Evolutionary conservation across 2,797 vertebrate genomes (phyloP), one percentile per base, ranked within the genome.

Genomic region (Chromobotia macracanthus): DNA sequence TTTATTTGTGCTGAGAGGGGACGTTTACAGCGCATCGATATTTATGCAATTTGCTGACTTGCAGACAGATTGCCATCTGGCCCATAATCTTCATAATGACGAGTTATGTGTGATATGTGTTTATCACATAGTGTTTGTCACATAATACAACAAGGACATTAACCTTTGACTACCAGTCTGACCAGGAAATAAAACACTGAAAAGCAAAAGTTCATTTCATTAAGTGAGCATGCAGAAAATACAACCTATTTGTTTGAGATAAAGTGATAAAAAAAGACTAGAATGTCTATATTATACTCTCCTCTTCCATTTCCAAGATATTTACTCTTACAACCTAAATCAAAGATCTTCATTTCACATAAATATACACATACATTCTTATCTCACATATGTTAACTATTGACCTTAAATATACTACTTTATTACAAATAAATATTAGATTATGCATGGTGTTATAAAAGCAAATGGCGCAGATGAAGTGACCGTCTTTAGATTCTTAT

Each of bases 1-100:
- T 67, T 61, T 23, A 65, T 79, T 72, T 72, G 68, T 70, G 75
- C 75, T 70, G 55, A 77, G 41, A 41, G 21, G 31, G 19, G 15
- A 51, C 68, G 55, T 79, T 71, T 53, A 51, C 55, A 77, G n/a
- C 38, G 3, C 56, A 31, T 23, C 31, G 75, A 73, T 11, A 44
- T 73, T 50, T 53, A 64, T 19, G 23, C 46, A 46, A 3, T 63
- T 53, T 55, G 76, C 76, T 64, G 76, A 44, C 67, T 79, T 51
- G 48, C 77, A 63, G 44, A 70, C 68, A 63, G 44, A 70, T 63
- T 50, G 23, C 65, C 56, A 72, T 64, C 58, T 41, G 76, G 10
- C 46, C 65, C 31, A 72, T 56, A 10, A 67, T 44, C 46, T 28
- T 21, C 23, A 13, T 44, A 46, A 72, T 79, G 69, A 79, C 6